phyloP scores from a whole-genome alignment of 2,113 vertebrate species.

The Corythaixoides concolor region DNA sequence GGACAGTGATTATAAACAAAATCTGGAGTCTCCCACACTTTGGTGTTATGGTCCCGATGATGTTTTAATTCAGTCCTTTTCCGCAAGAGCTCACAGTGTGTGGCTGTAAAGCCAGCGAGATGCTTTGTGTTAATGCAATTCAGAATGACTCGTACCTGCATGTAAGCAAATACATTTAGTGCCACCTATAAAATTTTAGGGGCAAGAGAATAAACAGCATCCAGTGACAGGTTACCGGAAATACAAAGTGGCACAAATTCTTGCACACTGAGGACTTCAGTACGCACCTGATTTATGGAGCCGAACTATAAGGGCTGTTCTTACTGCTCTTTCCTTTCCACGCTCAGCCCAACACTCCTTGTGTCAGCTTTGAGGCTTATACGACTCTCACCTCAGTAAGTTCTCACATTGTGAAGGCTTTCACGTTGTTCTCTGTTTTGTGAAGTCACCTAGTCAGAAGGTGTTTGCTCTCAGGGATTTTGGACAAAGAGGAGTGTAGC shows the following conservation, averaged over 20 bases:
- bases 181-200: background rate
- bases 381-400: background rate
- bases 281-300: background rate
- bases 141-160: background rate
- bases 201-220: background rate
- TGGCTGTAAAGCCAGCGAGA: background rate
- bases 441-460: background rate
- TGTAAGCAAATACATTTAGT: background rate
- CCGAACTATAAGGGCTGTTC: background rate
- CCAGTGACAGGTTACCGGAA: background rate
- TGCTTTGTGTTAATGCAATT: background rate
- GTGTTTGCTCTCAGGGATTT: background rate
- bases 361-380: too few relatives aligned
- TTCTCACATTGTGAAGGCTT: background rate
- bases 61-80: background rate
- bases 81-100: background rate
- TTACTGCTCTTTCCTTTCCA: background rate
- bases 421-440: background rate
- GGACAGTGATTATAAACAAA: background rate
- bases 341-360: fast-evolving
- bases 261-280: fast-evolving
- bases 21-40: background rate
- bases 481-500: background rate
- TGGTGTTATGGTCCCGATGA: background rate
- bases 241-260: too few relatives aligned